phyloP scores from a whole-genome alignment of 2,888 invertebrate species.

The Fissipunctia ypsillon region DNA sequence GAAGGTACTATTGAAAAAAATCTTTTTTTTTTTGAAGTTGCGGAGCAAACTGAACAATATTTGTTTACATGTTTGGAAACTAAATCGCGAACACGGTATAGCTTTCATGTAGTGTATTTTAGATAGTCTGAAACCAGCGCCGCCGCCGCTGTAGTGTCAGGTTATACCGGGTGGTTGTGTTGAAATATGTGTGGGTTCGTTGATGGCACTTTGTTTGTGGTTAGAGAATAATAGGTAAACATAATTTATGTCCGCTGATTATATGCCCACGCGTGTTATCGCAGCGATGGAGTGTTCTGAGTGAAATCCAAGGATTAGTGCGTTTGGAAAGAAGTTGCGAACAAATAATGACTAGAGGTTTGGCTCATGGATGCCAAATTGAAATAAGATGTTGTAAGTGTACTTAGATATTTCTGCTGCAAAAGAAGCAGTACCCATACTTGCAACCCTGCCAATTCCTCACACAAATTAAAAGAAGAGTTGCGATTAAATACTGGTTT shows the following conservation, averaged over 20 bases:
- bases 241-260: constrained; percentile 44
- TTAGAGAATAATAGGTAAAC: constrained; percentile 42
- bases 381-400: background rate
- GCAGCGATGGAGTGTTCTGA: constrained; percentile 1
- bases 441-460: background rate
- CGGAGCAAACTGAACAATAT: background rate
- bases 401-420: background rate
- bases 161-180: constrained; percentile 26
- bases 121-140: background rate
- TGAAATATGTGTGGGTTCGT: constrained; percentile 43
- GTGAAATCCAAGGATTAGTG: background rate
- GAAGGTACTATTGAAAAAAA: background rate
- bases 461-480: background rate
- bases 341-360: background rate
- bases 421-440: background rate
- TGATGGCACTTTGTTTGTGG: constrained; percentile 49
- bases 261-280: constrained; percentile 40
- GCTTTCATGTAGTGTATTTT: background rate
- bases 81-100: background rate
- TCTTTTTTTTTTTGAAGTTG: too few relatives aligned
- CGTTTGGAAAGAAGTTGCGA: background rate
- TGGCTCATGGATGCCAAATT: background rate
- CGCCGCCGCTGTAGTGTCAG: background rate
- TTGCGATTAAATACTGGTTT: background rate
- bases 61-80: background rate